A percentile compares a stretch with the other conserved stretches of the same genome.
These are phyloP conservation scores for Trichogramma pretiosum DNA, from an alignment of 1,140 invertebrate genomes.

Conservation along the genomic window DNA sequence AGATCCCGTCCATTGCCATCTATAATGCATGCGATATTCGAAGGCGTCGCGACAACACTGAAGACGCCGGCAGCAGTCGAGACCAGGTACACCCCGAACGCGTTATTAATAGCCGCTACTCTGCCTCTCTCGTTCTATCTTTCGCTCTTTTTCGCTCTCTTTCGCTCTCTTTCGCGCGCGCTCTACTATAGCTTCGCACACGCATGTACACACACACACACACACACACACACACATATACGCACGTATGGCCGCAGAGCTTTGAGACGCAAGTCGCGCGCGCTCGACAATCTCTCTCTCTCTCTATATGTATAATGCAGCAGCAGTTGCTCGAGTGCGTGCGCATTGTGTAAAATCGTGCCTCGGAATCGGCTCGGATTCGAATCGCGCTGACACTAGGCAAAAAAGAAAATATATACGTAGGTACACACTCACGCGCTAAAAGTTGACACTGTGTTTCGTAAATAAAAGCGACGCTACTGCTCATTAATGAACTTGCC, in stretches of 20 bases:
- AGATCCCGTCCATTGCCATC: too few relatives aligned
- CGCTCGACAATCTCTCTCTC: neutral
- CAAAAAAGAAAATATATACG: slow-evolving; percentile 1
- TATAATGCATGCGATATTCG: slow-evolving; percentile 17
- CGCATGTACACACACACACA: neutral
- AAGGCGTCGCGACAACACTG: slow-evolving; percentile 45
- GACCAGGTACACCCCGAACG: slow-evolving; percentile 46
- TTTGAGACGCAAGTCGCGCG: neutral
- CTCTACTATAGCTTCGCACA: neutral
- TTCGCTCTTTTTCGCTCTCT: slow-evolving; percentile 17
- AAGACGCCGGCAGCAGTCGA: slow-evolving; percentile 37
- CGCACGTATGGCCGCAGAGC: neutral
- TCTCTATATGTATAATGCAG: neutral
- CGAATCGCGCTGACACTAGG: too few relatives aligned
- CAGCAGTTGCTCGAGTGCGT: neutral
- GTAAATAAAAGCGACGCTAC: slow-evolving; percentile 7
- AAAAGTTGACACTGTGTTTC: too few relatives aligned
- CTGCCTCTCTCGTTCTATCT: slow-evolving; percentile 39
- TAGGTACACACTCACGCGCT: too few relatives aligned
- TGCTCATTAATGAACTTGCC: slow-evolving; percentile 8
- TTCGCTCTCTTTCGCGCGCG: neutral
- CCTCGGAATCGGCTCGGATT: too few relatives aligned
- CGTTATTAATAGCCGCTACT: slow-evolving; percentile 46
- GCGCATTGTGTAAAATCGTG: too few relatives aligned
- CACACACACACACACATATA: neutral